phyloP scores from a whole-genome alignment of 2,797 vertebrate genomes.

The Ctenopoma multispine region DNA sequence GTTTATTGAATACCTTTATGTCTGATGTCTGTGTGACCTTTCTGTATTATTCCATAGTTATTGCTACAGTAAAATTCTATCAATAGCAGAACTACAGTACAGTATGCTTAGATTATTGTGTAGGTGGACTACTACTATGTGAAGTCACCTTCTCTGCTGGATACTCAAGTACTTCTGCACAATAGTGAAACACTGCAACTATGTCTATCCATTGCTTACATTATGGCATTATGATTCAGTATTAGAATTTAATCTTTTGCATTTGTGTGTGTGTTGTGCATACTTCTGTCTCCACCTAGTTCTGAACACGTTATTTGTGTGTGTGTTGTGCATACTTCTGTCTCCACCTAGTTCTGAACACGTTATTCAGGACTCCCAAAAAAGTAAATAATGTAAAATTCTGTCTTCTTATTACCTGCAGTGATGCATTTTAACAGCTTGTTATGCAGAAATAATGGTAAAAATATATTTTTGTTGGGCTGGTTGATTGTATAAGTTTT shows the following conservation, averaged over 20 bases:
- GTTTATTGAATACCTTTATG: conserved; percentile 6
- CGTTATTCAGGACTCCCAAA: background rate
- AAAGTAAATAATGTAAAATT: background rate
- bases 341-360: conserved; percentile 4
- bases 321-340: conserved; percentile 1
- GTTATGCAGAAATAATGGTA: too few relatives aligned
- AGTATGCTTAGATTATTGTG: conserved; percentile 15
- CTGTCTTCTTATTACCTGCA: background rate
- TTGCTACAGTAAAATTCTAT: conserved; percentile 36
- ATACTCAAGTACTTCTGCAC: conserved; percentile 35
- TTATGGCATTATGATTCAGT: background rate
- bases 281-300: background rate
- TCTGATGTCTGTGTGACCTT: conserved; percentile 15
- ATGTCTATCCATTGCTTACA: conserved; percentile 22
- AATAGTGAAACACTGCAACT: conserved; percentile 18
- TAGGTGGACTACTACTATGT: conserved; percentile 36
- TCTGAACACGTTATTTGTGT: background rate
- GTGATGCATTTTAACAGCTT: background rate
- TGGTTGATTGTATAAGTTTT: too few relatives aligned
- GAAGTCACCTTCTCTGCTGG: conserved; percentile 30
- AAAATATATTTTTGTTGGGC: too few relatives aligned
- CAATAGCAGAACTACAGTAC: conserved; percentile 35
- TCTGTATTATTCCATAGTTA: conserved; percentile 26
- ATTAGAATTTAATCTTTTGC: conserved; percentile 12
- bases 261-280: conserved; percentile 12